Base-by-base conservation (phyloP, 2,113 vertebrate species). In the Indicator maculatus region DNA sequence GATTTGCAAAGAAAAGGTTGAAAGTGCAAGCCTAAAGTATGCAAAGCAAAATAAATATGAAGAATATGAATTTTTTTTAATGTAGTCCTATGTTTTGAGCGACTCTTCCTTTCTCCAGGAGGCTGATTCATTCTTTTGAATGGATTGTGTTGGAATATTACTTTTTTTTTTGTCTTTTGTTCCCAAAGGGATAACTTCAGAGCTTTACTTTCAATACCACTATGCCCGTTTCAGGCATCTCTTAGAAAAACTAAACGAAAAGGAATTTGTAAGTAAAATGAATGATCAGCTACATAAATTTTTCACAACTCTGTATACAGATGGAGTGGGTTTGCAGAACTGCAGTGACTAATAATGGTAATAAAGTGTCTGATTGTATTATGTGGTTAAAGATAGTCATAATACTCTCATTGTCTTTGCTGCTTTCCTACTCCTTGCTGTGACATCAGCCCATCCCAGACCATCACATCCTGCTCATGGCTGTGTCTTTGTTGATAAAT, bases 401-500 rank as follows among this genome's bases (percentile, higher is more conserved):
- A 94, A 92, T 85, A 83, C 53, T 70, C n/a, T 85, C 86, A 87
- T 89, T 95, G 94, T 97, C 87, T 91, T 83, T 93, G 80, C 72
- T 64, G 0, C 78, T 93, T 89, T 91, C 88, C 92, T 65, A 63
- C 90, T 95, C 71, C 19, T 71, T 93, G 78, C 86, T 90, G 90
- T 95, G 92, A 96, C 94, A 95, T 96, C 90, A 96, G 92, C 80
- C 53, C 56, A 50, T 95, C 78, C 71, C 75, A 95, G 90, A 89
- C 80, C 86, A 88, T 90, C 90, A 92, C 92, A 93, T 94, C 91
- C 91, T 96, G 94, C 82, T 90, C 52, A 11, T 91, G 75, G 87
- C 84, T 89, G 45, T 78, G 91, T 80, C 79, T 96, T 97, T 95
- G 94, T 96, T 94, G 86, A 92, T 92, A 95, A 96, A 96, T 96